These are phyloP conservation scores for Sycobia sp. DNA, from an alignment of 1,140 invertebrate genomes.

Conservation along the genomic window DNA sequence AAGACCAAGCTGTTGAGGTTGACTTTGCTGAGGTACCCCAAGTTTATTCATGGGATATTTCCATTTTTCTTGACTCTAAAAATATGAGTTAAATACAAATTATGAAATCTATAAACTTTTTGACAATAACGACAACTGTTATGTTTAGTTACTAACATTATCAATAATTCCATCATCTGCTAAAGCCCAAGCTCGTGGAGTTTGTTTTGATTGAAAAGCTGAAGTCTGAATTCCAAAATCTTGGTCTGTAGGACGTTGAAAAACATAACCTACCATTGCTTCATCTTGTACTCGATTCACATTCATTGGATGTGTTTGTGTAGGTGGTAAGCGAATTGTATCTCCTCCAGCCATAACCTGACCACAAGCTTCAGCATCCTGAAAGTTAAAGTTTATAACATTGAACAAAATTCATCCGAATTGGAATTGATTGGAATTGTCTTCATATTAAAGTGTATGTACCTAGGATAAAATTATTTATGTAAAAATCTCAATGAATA, in stretches of 20 bases:
- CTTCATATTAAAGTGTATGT: no score
- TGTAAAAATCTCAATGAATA: no score
- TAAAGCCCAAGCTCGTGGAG: conserved; percentile 73
- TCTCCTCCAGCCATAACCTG: conserved; percentile 60
- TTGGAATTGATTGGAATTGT: no score
- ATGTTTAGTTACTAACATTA: conserved; percentile 60
- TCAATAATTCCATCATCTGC: conserved; percentile 82
- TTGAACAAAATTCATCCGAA: no score
- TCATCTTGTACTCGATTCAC: conserved; percentile 76
- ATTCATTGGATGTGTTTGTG: conserved; percentile 58
- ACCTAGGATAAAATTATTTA: no score
- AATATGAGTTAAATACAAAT: conserved; percentile 6
- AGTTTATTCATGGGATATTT: conserved; percentile 67
- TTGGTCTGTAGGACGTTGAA: conserved; percentile 78
- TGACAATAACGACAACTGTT: no score
- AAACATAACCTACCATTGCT: conserved; percentile 85
- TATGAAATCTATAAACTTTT: background rate
- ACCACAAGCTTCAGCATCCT: conserved; percentile 58
- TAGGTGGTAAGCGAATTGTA: conserved; percentile 55
- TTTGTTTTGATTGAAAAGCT: conserved; percentile 71
- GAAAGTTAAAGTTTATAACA: conserved; percentile 17
- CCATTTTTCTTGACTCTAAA: conserved; percentile 76
- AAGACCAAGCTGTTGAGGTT: conserved; percentile 57
- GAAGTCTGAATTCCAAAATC: conserved; percentile 68
- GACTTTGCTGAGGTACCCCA: conserved; percentile 64